Conservation (phyloP, 2,797 vertebrate species). For the Rhinichthys osculus region DNA sequence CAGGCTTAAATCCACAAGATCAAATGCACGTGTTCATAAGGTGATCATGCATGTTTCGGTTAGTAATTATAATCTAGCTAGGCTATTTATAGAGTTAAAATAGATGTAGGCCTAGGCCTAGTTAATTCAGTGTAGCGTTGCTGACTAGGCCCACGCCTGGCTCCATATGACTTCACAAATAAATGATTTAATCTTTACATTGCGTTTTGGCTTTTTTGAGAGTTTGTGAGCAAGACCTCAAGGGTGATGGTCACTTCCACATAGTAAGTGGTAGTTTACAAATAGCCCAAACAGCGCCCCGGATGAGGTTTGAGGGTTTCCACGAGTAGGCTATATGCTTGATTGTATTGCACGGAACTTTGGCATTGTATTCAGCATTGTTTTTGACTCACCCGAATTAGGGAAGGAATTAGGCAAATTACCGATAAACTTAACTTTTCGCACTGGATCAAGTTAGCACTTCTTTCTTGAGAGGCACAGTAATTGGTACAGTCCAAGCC, state of each 20-base stretch:
- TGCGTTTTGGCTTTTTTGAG: slow-evolving; percentile 7
- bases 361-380: not conserved
- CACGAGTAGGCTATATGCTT: not conserved
- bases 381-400: slow-evolving; percentile 2
- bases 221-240: slow-evolving; percentile 46
- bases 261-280: not conserved
- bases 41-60: slow-evolving; percentile 19
- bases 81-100: not conserved
- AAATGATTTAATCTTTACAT: not conserved
- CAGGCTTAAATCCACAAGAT: slow-evolving; percentile 1
- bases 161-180: not conserved
- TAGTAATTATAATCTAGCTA: not conserved
- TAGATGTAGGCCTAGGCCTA: not conserved
- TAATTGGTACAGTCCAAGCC: slow-evolving; percentile 34
- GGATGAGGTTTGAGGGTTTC: slow-evolving; percentile 42
- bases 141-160: not conserved
- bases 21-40: not conserved
- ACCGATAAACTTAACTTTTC: not conserved
- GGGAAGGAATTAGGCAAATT: not conserved
- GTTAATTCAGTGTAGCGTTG: not conserved
- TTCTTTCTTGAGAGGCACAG: slow-evolving; percentile 23
- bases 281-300: slow-evolving; percentile 34
- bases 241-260: slow-evolving; percentile 46
- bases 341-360: slow-evolving; percentile 11
- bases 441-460: slow-evolving; percentile 8